A percentile compares a stretch with the other conserved stretches of the same genome.
Conservation (phyloP, 2,113 vertebrate genomes). For the Micronisus gabar region DNA sequence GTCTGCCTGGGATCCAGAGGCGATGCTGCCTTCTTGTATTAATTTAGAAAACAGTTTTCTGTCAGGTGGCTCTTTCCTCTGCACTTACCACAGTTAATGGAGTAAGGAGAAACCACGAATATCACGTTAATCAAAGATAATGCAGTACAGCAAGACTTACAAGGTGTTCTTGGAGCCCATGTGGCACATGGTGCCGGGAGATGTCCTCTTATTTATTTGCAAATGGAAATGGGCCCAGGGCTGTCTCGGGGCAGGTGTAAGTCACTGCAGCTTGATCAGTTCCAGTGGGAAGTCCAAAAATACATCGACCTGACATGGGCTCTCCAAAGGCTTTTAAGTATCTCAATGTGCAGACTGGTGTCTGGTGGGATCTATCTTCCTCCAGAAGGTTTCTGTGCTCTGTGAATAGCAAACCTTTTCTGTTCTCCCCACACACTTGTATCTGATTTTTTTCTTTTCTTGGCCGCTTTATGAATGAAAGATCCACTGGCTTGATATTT, state of each 20-base stretch:
- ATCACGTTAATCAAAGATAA: neutral
- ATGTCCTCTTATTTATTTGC: neutral
- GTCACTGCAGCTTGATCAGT: neutral
- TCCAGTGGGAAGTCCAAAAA: neutral
- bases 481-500: neutral
- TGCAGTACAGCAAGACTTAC: neutral
- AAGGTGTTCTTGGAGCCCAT: neutral
- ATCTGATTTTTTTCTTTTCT: neutral
- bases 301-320: rapidly evolving
- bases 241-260: rapidly evolving
- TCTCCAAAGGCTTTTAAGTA: neutral
- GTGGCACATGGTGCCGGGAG: neutral
- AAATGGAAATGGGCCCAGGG: neutral
- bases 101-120: neutral
- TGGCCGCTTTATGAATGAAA: neutral
- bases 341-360: rapidly evolving
- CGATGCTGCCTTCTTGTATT: neutral
- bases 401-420: neutral
- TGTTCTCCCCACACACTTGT: neutral
- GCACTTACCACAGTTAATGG: rapidly evolving
- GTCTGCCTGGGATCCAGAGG: neutral
- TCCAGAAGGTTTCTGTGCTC: neutral
- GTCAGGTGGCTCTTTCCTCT: neutral
- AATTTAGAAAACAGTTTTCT: neutral
- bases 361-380: neutral